phyloP scores from a whole-genome alignment of 2,113 vertebrate species.

The Embiotoca jacksoni region DNA sequence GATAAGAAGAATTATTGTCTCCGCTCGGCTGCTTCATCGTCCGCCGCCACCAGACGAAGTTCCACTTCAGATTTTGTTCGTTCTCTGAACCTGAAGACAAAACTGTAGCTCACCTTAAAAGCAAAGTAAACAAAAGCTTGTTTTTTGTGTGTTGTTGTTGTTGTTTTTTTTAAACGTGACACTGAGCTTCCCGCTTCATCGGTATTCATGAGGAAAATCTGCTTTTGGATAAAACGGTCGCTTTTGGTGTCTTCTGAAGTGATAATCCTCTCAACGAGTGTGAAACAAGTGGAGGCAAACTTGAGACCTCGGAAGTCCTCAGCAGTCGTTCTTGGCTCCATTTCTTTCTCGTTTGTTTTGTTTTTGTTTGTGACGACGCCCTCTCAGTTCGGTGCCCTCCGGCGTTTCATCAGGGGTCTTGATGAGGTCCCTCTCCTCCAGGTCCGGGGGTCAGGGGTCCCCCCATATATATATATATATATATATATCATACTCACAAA shows the following conservation, averaged over 20 bases:
- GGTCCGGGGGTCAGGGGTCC: constrained; percentile 41
- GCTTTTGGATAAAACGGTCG: background rate
- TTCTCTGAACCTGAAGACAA: too few species aligned
- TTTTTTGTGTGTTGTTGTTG: too few species aligned
- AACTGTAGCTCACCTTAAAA: too few species aligned
- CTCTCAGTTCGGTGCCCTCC: constrained; percentile 13
- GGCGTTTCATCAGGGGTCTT: constrained; percentile 15
- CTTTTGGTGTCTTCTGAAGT: constrained; percentile 1
- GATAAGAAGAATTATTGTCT: too few species aligned
- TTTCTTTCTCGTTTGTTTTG: constrained; percentile 10
- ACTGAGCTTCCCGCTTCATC: background rate
- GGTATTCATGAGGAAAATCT: background rate
- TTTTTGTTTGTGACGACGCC: constrained; percentile 5
- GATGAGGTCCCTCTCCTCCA: constrained; percentile 15
- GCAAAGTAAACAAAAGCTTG: too few species aligned
- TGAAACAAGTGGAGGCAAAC: constrained; percentile 14
- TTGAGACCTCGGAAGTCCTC: constrained; percentile 17
- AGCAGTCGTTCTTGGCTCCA: constrained; percentile 1
- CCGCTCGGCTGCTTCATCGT: too few species aligned
- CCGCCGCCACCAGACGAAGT: too few species aligned
- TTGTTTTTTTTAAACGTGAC: too few species aligned
- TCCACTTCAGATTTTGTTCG: too few species aligned
- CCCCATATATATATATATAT: too few species aligned
- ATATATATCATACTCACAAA: too few species aligned
- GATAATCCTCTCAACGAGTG: constrained; percentile 17